These are phyloP conservation scores for Anas georgica DNA, from an alignment of 2,797 vertebrate genomes.

Conservation along the genomic window DNA sequence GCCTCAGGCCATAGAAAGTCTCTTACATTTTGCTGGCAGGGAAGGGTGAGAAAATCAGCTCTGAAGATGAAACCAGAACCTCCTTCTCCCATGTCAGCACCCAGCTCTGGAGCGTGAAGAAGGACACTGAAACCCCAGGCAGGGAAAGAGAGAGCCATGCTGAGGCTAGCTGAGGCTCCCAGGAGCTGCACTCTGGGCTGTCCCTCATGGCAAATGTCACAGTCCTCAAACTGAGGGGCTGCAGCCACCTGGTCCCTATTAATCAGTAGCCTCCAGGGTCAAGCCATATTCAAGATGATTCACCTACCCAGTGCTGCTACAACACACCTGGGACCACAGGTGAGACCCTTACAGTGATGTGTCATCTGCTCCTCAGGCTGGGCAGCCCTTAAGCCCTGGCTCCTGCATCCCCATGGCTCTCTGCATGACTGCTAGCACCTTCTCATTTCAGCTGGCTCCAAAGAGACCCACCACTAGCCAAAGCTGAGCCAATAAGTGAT, in stretches of 20 bases:
- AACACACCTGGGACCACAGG: not conserved
- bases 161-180: not conserved
- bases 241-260: not conserved
- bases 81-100: not conserved
- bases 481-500: too few species aligned
- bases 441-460: not conserved
- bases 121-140: not conserved
- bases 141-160: not conserved
- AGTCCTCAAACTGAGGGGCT: not conserved
- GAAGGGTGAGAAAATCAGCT: not conserved
- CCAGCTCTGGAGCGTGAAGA: not conserved
- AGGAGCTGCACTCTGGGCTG: not conserved
- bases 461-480: too few species aligned
- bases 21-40: not conserved
- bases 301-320: not conserved
- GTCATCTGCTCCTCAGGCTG: not conserved
- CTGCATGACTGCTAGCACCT: accelerated
- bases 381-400: not conserved
- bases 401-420: not conserved
- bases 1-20: not conserved
- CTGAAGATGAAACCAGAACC: not conserved
- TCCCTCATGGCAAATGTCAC: not conserved
- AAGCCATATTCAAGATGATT: not conserved
- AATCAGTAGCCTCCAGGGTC: not conserved
- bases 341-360: not conserved